Evolutionary conservation across 2,797 vertebrate genomes (phyloP).

Genomic region (Odontamblyopus lacepedii): DNA sequence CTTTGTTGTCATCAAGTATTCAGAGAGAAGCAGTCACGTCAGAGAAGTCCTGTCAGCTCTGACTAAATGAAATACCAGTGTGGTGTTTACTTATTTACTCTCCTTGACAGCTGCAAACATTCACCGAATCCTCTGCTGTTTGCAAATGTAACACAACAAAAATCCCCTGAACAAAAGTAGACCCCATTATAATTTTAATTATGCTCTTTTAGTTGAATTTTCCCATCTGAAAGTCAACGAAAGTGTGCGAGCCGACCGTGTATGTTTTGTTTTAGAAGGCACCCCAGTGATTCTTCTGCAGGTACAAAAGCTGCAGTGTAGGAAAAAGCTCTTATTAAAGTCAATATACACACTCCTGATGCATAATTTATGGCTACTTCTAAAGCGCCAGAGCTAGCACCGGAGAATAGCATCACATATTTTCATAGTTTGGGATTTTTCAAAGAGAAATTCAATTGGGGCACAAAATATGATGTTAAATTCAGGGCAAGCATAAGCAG

Average conservation of each 20-base stretch:
- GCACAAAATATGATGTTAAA: conserved; percentile 59
- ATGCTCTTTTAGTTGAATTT: conserved; percentile 70
- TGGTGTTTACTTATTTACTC: conserved; percentile 62
- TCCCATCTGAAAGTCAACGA: conserved; percentile 53
- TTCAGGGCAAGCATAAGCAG: conserved; percentile 35
- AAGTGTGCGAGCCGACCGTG: conserved; percentile 32
- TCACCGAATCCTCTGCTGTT: conserved; percentile 54
- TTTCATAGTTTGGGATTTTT: conserved; percentile 66
- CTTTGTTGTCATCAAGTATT: conserved; percentile 67
- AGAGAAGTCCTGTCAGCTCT: conserved; percentile 61
- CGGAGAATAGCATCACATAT: conserved; percentile 71
- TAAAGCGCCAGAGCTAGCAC: conserved; percentile 70
- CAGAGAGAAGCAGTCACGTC: conserved; percentile 55
- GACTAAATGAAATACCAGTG: conserved; percentile 68
- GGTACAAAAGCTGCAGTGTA: conserved; percentile 75
- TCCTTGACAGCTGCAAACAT: conserved; percentile 57
- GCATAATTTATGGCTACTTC: conserved; percentile 83
- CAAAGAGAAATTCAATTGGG: conserved; percentile 69
- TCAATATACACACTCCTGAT: conserved; percentile 82
- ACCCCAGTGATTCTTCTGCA: conserved; percentile 75
- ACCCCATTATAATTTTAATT: conserved; percentile 79
- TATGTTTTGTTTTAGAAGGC: conserved; percentile 57
- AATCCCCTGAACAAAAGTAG: conserved; percentile 65
- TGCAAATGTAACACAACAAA: conserved; percentile 59
- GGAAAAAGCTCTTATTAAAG: conserved; percentile 80